Evolutionary conservation across 1,140 invertebrate genomes (phyloP).

Genomic region (Atta texana): DNA sequence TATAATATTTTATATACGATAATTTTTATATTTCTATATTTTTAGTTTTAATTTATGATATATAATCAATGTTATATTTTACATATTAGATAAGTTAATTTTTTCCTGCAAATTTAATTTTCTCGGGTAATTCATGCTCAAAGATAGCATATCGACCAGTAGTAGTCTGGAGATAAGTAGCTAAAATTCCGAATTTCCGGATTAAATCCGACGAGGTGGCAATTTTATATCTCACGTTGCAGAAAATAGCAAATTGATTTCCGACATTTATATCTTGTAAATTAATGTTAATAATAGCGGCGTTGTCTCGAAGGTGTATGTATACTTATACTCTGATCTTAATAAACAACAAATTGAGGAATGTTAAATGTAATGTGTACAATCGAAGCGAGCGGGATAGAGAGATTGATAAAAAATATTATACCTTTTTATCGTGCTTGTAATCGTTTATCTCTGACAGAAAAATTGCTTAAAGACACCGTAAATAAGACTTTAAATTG

Average conservation of each 20-base stretch:
- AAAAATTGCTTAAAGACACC: constrained; percentile 7
- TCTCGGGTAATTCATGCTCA: neutral
- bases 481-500: constrained; percentile 12
- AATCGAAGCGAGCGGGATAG: neutral
- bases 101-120: constrained; percentile 11
- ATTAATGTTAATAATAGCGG: neutral
- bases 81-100: constrained; percentile 7
- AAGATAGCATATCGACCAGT: neutral
- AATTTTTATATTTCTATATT: neutral
- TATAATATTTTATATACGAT: neutral
- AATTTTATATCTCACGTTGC: constrained; percentile 1
- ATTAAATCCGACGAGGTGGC: neutral
- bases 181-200: constrained; percentile 31
- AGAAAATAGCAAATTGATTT: constrained; percentile 41
- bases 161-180: constrained; percentile 5
- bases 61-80: neutral
- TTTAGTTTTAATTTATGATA: too few species aligned
- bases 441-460: constrained; percentile 15
- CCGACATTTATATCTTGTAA: constrained; percentile 15
- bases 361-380: neutral
- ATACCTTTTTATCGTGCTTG: neutral
- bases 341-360: neutral
- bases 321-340: neutral
- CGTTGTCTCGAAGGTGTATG: neutral
- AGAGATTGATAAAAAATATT: constrained; percentile 30